phyloP scores from a whole-genome alignment of 2,797 vertebrate genomes.

The Chaenodraco wilsoni region DNA sequence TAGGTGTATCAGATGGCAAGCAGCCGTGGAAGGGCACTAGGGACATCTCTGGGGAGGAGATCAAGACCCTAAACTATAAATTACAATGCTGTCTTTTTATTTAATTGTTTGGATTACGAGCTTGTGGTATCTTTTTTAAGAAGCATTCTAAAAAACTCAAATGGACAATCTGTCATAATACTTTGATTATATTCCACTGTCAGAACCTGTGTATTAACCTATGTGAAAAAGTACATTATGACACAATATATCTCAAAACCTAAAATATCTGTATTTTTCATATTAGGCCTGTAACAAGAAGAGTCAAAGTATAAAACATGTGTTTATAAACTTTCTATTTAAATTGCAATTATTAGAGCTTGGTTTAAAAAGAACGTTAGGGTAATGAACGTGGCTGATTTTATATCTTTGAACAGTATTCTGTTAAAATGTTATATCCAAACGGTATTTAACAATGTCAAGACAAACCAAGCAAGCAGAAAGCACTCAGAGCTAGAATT shows the following conservation, averaged over 20 bases:
- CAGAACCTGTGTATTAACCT: conserved; percentile 5
- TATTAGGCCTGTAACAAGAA: background rate
- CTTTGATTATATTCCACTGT: background rate
- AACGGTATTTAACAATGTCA: no score
- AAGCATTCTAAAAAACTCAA: conserved; percentile 2
- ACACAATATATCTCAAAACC: background rate
- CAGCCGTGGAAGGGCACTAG: conserved; percentile 53
- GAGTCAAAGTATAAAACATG: background rate
- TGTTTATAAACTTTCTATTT: background rate
- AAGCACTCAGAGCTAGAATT: background rate
- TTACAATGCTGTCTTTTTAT: background rate
- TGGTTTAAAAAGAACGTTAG: background rate
- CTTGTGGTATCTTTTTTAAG: background rate
- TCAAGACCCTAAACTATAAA: background rate
- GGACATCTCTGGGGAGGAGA: conserved; percentile 57
- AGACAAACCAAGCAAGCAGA: background rate
- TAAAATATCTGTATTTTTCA: background rate
- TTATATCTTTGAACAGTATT: background rate
- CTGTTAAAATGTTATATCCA: background rate
- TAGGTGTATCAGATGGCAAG: conserved; percentile 75
- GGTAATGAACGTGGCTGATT: background rate
- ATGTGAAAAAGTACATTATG: background rate
- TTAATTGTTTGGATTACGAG: background rate
- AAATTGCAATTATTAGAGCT: background rate
- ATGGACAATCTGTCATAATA: background rate